phyloP scores from a whole-genome alignment of 1,140 invertebrate genomes.

The Diploscapter pachys region DNA sequence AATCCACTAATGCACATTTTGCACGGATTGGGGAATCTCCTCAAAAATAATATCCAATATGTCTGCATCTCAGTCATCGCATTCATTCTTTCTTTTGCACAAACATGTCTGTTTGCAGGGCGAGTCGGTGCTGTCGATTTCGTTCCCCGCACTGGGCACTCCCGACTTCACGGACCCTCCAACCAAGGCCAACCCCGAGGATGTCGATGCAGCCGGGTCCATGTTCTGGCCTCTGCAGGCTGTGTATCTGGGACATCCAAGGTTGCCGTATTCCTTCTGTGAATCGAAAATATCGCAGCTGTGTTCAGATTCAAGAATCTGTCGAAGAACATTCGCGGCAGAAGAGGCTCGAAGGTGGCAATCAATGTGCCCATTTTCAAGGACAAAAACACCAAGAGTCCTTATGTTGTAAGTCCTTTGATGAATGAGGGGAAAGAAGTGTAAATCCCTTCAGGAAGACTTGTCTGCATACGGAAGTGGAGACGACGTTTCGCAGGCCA shows the following conservation, averaged over 20 bases:
- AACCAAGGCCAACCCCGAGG: slow-evolving; percentile 69
- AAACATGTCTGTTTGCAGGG: slow-evolving; percentile 59
- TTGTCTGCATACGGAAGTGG: slow-evolving; percentile 21
- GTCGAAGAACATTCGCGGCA: slow-evolving; percentile 82
- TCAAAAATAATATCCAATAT: too few species aligned
- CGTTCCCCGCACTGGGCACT: slow-evolving; percentile 74
- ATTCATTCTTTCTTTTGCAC: not conserved
- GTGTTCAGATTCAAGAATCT: slow-evolving; percentile 70
- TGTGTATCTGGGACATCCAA: slow-evolving; percentile 86
- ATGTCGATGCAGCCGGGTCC: slow-evolving; percentile 74
- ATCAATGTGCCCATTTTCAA: slow-evolving; percentile 90
- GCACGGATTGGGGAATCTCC: too few species aligned
- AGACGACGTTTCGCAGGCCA: slow-evolving; percentile 47
- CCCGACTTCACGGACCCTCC: slow-evolving; percentile 81
- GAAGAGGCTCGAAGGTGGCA: slow-evolving; percentile 87
- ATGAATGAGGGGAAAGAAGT: not conserved
- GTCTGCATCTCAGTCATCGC: too few species aligned
- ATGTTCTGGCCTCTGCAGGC: slow-evolving; percentile 92
- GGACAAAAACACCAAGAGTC: slow-evolving; percentile 75
- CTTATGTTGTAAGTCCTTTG: slow-evolving; percentile 61
- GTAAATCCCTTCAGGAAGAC: slow-evolving; percentile 19
- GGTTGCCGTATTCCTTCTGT: slow-evolving; percentile 63
- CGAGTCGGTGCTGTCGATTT: slow-evolving; percentile 78
- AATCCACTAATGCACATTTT: too few species aligned
- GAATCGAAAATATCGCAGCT: slow-evolving; percentile 41